A percentile compares a stretch with the other conserved stretches of the same genome.
Conservation (phyloP, 1,140 invertebrate species). For the Stegodyphus mimosarum region DNA sequence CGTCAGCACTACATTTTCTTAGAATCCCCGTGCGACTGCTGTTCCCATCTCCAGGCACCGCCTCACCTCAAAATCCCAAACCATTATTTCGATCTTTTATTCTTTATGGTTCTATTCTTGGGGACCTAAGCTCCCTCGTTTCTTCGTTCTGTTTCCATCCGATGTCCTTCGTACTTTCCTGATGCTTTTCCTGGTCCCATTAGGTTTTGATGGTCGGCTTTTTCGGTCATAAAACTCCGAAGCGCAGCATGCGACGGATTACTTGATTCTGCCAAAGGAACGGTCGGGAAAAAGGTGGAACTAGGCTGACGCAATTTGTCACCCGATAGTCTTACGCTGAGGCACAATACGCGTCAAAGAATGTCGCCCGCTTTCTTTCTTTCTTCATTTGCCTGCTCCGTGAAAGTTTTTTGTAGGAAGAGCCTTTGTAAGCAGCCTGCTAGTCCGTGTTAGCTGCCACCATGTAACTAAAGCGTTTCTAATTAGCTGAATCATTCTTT, state of each 20-base stretch:
- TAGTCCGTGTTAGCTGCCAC: no score
- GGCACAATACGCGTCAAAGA: slow-evolving; percentile 3
- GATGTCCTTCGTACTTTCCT: slow-evolving; percentile 30
- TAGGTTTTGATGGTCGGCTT: slow-evolving; percentile 54
- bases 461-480: no score
- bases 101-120: slow-evolving; percentile 47
- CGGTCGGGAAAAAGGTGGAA: slow-evolving; percentile 8
- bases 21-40: background rate
- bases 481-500: no score
- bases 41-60: background rate
- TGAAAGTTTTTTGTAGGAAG: no score
- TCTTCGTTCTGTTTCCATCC: slow-evolving; percentile 28
- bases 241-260: slow-evolving; percentile 35
- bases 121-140: slow-evolving; percentile 15
- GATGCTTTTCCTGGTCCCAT: slow-evolving; percentile 40
- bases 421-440: no score
- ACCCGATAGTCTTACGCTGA: slow-evolving; percentile 37
- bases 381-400: background rate
- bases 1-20: slow-evolving; percentile 13
- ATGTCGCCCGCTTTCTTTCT: background rate
- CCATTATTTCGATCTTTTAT: slow-evolving; percentile 49
- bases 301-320: slow-evolving; percentile 40
- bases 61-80: slow-evolving; percentile 22
- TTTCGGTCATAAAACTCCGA: slow-evolving; percentile 53
- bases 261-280: slow-evolving; percentile 19